These are phyloP conservation scores for Mesitornis unicolor DNA, from an alignment of 2,113 vertebrate genomes.

Conservation along the genomic window DNA sequence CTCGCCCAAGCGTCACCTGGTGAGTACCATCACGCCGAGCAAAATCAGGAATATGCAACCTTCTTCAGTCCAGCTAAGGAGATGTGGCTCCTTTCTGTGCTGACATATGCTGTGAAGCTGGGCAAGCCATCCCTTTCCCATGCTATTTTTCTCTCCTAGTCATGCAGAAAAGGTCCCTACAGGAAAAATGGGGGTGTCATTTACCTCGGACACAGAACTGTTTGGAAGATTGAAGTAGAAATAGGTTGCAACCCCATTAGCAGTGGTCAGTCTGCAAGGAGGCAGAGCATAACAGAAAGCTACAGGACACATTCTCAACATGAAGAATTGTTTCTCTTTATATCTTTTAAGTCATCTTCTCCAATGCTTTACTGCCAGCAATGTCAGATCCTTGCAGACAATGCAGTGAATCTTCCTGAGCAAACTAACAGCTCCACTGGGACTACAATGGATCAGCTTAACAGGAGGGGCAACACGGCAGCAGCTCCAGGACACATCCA, in stretches of 20 bases:
- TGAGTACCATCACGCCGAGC: constrained; percentile 44
- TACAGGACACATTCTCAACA: neutral
- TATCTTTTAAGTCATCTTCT: neutral
- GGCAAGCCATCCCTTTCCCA: neutral
- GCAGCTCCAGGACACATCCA: neutral
- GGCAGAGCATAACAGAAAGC: neutral
- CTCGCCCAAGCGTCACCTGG: constrained; percentile 76
- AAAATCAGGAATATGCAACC: fast-evolving
- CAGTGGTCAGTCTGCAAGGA: neutral
- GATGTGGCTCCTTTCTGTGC: neutral
- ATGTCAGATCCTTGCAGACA: neutral
- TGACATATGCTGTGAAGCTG: neutral
- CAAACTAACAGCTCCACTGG: neutral
- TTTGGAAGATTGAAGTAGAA: neutral
- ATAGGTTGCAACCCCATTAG: neutral
- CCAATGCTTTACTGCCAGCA: neutral
- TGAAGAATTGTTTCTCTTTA: neutral
- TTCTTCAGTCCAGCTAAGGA: neutral
- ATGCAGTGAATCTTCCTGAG: neutral
- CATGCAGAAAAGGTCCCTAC: neutral
- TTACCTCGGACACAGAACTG: neutral
- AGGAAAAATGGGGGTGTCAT: neutral
- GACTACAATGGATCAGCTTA: neutral
- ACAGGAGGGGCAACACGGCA: neutral
- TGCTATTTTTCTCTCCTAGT: neutral